These are phyloP conservation scores for Orchesella flavescens DNA, from an alignment of 2,888 invertebrate species.

Conservation along the genomic window DNA sequence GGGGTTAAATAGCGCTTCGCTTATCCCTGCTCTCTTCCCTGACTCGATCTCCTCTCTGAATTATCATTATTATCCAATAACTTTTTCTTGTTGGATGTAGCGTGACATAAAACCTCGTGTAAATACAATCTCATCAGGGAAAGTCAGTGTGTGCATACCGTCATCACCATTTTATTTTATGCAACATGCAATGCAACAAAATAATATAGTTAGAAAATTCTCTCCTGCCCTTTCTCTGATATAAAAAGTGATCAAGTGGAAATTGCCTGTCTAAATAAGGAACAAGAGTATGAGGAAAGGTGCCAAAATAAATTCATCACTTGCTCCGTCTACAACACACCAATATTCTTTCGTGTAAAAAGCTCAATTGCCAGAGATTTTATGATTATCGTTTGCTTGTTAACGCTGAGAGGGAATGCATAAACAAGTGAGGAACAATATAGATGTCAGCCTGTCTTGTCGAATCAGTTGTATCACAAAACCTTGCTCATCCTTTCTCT, in stretches of 20 bases:
- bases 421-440: background rate
- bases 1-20: constrained; percentile 29
- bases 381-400: constrained; percentile 1
- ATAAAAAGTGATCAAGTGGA: constrained; percentile 24
- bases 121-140: constrained; percentile 21
- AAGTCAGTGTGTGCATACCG: background rate
- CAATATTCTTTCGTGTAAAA: background rate
- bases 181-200: background rate
- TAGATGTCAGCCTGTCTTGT: background rate
- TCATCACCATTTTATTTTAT: background rate
- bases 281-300: constrained; percentile 14
- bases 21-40: background rate
- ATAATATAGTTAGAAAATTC: too few relatives aligned
- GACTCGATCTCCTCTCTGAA: background rate
- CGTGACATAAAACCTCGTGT: constrained; percentile 25
- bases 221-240: background rate
- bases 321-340: background rate
- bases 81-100: constrained; percentile 1
- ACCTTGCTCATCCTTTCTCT: too few relatives aligned
- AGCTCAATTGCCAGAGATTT: background rate
- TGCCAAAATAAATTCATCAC: constrained; percentile 59
- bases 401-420: constrained; percentile 15
- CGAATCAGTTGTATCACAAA: too few relatives aligned
- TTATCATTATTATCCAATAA: constrained; percentile 40
- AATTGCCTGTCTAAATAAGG: constrained; percentile 36